Conservation (phyloP, 2,888 invertebrate species). For the Tiphia femorata region DNA sequence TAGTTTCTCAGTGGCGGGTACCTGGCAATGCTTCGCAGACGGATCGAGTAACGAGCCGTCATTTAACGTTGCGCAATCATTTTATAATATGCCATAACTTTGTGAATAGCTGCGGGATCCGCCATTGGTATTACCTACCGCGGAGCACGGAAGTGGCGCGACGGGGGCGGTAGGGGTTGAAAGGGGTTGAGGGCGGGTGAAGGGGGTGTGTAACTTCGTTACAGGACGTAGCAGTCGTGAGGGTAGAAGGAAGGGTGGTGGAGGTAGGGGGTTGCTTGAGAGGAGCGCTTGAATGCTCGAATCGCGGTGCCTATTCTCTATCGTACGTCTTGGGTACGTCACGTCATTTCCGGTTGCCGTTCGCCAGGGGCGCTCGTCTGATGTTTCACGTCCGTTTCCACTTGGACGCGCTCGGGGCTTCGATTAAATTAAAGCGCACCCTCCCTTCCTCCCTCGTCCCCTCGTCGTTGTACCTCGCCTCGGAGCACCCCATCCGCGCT, state of each 20-base stretch:
- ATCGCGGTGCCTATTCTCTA: constrained; percentile 8
- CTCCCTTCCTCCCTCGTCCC: no score
- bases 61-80: neutral
- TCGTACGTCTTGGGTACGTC: constrained; percentile 21
- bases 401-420: constrained; percentile 15
- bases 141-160: no score
- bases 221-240: neutral
- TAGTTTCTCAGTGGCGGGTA: no score
- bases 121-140: no score
- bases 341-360: constrained; percentile 36
- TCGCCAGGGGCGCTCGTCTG: constrained; percentile 31
- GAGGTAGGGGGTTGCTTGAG: neutral
- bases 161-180: neutral
- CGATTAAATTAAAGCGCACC: neutral
- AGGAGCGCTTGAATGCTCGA: neutral
- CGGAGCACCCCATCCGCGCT: no score
- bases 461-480: no score
- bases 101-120: no score
- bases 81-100: neutral
- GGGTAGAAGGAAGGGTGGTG: no score
- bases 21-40: no score
- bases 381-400: constrained; percentile 30
- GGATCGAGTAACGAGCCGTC: neutral
- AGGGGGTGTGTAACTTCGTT: no score
- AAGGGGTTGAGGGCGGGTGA: no score